These are phyloP conservation scores for Morpho helenor DNA, from an alignment of 2,888 invertebrate species.

Conservation along the genomic window DNA sequence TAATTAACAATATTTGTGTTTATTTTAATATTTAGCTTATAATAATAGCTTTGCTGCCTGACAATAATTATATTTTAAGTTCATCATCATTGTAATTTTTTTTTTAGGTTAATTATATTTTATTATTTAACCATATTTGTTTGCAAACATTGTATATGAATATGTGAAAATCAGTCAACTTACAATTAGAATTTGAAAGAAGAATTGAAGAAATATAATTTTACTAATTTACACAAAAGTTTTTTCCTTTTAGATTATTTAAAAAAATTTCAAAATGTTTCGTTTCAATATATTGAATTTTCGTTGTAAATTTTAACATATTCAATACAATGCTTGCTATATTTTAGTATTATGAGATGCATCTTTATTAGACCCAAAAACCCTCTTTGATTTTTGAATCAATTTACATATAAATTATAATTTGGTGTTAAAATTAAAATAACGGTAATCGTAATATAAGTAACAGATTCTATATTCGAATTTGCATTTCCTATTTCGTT, in stretches of 20 bases:
- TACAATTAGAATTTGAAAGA: slow-evolving; percentile 30
- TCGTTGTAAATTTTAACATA: slow-evolving; percentile 11
- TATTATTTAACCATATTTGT: slow-evolving; percentile 19
- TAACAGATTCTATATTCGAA: too few species aligned
- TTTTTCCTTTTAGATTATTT: too few species aligned
- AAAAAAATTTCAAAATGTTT: background rate
- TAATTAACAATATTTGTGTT: slow-evolving; percentile 22
- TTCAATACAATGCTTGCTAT: slow-evolving; percentile 28
- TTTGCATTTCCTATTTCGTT: too few species aligned
- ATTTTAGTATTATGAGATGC: slow-evolving; percentile 10
- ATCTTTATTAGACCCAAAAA: background rate
- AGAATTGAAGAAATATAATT: background rate
- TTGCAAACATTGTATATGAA: slow-evolving; percentile 39
- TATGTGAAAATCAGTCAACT: slow-evolving; percentile 26
- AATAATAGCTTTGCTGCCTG: slow-evolving; percentile 58
- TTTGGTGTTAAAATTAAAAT: too few species aligned
- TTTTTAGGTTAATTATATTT: slow-evolving; percentile 32
- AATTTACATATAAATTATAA: too few species aligned
- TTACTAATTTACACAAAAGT: background rate
- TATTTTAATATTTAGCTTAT: slow-evolving; percentile 32
- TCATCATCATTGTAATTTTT: slow-evolving; percentile 37
- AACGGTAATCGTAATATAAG: too few species aligned
- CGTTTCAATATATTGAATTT: background rate
- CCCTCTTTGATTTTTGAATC: too few species aligned
- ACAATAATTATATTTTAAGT: slow-evolving; percentile 56